Conservation (phyloP, 2,113 vertebrate species). For the Trichomycterus rosablanca region DNA sequence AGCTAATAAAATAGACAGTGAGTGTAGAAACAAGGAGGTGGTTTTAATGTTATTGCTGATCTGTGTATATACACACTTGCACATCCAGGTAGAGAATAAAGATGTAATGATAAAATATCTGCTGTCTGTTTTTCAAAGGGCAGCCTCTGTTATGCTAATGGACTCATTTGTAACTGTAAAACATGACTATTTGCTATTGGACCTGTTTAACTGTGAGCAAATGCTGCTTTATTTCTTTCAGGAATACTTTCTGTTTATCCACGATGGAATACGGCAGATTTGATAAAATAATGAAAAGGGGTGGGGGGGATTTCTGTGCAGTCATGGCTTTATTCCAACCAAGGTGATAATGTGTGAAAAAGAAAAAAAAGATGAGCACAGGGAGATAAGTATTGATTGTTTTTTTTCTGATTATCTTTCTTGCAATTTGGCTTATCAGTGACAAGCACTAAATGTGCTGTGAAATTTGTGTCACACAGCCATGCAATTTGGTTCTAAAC, state of each 20-base stretch:
- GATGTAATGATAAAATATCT: slow-evolving; percentile 7
- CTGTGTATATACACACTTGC: no score
- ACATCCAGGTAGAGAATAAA: no score
- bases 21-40: no score
- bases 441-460: slow-evolving; percentile 40
- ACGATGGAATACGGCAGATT: not conserved
- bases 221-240: slow-evolving; percentile 9
- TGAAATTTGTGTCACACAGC: slow-evolving; percentile 26
- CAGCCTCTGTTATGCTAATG: slow-evolving; percentile 31
- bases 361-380: slow-evolving; percentile 23
- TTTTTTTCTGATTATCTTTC: slow-evolving; percentile 51
- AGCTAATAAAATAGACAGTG: no score
- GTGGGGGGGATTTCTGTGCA: not conserved
- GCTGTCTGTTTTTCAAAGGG: slow-evolving; percentile 32
- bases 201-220: slow-evolving; percentile 35
- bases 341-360: not conserved
- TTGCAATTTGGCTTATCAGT: slow-evolving; percentile 50
- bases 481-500: not conserved
- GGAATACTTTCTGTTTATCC: not conserved
- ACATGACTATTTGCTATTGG: slow-evolving; percentile 16
- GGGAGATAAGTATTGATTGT: slow-evolving; percentile 49
- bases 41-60: no score
- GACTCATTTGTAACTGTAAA: slow-evolving; percentile 38
- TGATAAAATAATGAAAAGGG: not conserved
- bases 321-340: slow-evolving; percentile 19